Evolutionary conservation across 2,797 vertebrate species (phyloP).

Genomic region (Anomalospiza imberbis): DNA sequence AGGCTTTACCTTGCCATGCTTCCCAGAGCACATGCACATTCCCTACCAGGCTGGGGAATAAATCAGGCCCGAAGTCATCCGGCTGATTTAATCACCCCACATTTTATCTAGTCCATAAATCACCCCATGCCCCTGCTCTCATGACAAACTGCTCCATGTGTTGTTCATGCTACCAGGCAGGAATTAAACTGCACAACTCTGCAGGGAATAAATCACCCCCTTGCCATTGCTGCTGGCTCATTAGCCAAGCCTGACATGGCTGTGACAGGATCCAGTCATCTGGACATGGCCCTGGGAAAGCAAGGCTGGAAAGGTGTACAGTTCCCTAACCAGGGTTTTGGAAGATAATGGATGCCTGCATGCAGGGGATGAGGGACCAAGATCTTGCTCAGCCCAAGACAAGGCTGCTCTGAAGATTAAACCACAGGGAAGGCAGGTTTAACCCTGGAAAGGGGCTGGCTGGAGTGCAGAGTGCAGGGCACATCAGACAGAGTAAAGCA

Average conservation of each 20-base stretch:
- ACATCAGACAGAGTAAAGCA: fast-evolving
- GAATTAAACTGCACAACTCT: constrained; percentile 25
- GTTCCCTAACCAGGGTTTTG: neutral
- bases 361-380: neutral
- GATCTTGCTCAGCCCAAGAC: neutral
- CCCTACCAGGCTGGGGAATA: neutral
- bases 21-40: neutral
- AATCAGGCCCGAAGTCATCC: neutral
- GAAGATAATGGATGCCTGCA: neutral
- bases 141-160: constrained; percentile 26
- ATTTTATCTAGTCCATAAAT: constrained; percentile 39
- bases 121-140: neutral
- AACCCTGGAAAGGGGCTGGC: neutral
- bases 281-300: neutral
- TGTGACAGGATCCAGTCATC: neutral
- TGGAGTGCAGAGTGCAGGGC: fast-evolving
- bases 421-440: neutral
- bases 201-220: constrained; percentile 25
- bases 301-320: neutral
- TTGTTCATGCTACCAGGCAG: neutral
- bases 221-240: neutral
- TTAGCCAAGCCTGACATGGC: neutral
- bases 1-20: neutral
- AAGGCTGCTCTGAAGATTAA: neutral
- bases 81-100: constrained; percentile 33